phyloP scores from a whole-genome alignment of 2,888 invertebrate genomes.

The Hypena proboscidalis region DNA sequence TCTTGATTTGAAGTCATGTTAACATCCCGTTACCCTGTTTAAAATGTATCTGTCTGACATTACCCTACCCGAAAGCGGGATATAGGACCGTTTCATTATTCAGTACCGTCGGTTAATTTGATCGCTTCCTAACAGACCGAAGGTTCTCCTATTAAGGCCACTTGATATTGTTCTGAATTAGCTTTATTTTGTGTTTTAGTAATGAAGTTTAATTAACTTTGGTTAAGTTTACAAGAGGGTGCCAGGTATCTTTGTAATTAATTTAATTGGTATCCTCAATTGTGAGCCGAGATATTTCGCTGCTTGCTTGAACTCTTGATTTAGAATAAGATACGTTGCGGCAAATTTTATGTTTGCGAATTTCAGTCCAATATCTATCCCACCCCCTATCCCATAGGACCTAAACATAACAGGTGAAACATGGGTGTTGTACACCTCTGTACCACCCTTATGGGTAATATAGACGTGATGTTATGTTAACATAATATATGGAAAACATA shows the following conservation, averaged over 20 bases:
- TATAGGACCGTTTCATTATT: slow-evolving; percentile 37
- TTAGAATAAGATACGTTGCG: no score
- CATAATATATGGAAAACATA: no score
- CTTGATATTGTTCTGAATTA: slow-evolving; percentile 12
- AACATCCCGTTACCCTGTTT: slow-evolving; percentile 20
- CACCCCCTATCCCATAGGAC: no score
- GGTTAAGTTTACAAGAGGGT: neutral
- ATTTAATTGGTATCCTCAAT: no score
- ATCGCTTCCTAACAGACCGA: slow-evolving; percentile 17
- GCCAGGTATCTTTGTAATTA: neutral
- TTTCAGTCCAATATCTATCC: no score
- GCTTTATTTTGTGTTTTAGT: slow-evolving; percentile 15
- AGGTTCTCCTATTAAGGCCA: slow-evolving; percentile 16
- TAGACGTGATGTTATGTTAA: no score
- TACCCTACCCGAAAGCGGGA: slow-evolving; percentile 32
- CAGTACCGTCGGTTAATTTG: slow-evolving; percentile 29
- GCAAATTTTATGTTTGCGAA: no score
- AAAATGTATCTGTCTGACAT: slow-evolving; percentile 31
- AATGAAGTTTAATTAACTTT: slow-evolving; percentile 13
- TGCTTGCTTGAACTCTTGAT: no score
- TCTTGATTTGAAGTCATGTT: slow-evolving; percentile 3
- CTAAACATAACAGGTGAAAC: no score
- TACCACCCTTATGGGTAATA: no score
- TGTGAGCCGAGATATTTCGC: no score
- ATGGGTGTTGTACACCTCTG: no score